Conservation (phyloP, 1,140 invertebrate species). For the Eciton burchellii region DNA sequence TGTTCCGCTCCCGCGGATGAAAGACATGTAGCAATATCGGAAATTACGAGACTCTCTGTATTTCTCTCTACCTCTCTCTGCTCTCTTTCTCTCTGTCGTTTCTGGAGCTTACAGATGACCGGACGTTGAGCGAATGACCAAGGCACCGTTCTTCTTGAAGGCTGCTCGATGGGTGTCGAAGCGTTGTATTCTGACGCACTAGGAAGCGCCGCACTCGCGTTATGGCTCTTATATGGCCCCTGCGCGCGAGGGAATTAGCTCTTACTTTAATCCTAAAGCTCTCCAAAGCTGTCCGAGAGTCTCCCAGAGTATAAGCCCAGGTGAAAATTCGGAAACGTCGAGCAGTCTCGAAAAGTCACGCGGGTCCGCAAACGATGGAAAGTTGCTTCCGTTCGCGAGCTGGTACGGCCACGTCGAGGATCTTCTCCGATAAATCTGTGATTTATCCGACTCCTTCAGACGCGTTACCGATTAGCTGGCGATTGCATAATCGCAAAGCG, state of each 20-base stretch:
- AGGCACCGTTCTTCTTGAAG: slow-evolving; percentile 42
- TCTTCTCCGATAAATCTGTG: background rate
- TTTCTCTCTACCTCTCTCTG: background rate
- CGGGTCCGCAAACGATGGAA: background rate
- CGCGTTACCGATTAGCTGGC: slow-evolving; percentile 16
- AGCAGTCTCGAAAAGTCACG: background rate
- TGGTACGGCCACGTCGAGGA: too few species aligned
- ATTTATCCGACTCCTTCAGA: background rate
- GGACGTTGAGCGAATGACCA: slow-evolving; percentile 22
- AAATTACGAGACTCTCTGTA: slow-evolving; percentile 17
- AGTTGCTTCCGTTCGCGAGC: background rate
- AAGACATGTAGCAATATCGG: background rate
- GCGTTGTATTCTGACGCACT: background rate
- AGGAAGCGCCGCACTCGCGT: background rate
- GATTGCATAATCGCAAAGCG: slow-evolving; percentile 5
- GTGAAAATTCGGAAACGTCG: background rate
- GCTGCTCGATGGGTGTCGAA: slow-evolving; percentile 18
- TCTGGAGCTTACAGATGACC: background rate
- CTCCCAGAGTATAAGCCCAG: too few species aligned
- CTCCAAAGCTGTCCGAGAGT: too few species aligned
- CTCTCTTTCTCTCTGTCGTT: background rate
- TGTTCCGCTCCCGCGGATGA: background rate
- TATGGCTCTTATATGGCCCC: background rate
- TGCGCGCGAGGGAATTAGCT: background rate
- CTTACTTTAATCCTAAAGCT: background rate